These are phyloP conservation scores for Callitettix versicolor DNA, from an alignment of 1,140 invertebrate genomes.

Conservation along the genomic window DNA sequence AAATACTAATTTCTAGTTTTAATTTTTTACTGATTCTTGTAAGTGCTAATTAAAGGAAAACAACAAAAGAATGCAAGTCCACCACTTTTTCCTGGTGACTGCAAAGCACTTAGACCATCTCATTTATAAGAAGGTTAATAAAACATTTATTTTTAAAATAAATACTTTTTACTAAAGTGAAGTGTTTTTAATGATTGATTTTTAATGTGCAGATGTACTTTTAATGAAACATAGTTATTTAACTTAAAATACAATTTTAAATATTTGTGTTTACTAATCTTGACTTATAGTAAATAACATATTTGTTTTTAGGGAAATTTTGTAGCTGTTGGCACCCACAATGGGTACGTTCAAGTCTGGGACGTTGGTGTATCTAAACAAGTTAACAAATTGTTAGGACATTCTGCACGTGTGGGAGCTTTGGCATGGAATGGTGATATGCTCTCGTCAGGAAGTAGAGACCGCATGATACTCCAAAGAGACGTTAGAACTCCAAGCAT, in stretches of 20 bases:
- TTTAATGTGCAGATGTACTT: neutral
- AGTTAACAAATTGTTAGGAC: conserved; percentile 82
- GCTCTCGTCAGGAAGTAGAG: conserved; percentile 89
- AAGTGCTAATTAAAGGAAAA: too few species aligned
- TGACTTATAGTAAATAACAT: conserved; percentile 11
- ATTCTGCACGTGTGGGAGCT: conserved; percentile 86
- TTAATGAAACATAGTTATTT: neutral
- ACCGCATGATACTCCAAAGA: conserved; percentile 86
- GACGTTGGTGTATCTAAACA: conserved; percentile 90
- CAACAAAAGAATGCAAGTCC: too few species aligned
- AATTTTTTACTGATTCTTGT: too few species aligned
- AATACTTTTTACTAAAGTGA: too few species aligned
- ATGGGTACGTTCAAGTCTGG: conserved; percentile 95
- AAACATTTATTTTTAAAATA: too few species aligned
- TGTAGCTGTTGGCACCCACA: conserved; percentile 95
- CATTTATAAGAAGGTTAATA: too few species aligned
- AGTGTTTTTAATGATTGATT: neutral
- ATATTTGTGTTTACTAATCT: neutral
- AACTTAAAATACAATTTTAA: neutral
- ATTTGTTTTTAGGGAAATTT: conserved; percentile 59
- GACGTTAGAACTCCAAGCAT: conserved; percentile 82
- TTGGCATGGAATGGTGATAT: conserved; percentile 98
- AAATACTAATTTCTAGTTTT: too few species aligned
- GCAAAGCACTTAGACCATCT: too few species aligned
- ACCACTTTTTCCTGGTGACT: too few species aligned